Percentiles rank a stretch among this genome's conserved stretches.
Evolutionary conservation across 2,888 invertebrate genomes (phyloP).

Genomic region (Hydropsyche betteni): DNA sequence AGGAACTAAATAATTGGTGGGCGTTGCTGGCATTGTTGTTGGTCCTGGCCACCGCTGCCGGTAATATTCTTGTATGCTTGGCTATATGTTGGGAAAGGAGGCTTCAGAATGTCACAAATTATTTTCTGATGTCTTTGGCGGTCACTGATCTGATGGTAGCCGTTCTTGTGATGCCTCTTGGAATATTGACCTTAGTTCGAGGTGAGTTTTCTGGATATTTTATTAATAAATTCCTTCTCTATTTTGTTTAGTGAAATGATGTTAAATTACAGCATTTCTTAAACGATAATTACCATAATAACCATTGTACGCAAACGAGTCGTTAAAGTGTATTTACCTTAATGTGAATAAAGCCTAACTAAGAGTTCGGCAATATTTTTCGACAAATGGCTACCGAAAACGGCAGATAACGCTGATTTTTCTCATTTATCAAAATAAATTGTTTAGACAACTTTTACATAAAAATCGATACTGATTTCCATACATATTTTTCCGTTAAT

Average conservation of each 20-base stretch:
- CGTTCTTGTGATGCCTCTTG: slow-evolving; percentile 94
- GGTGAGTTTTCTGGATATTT: slow-evolving; percentile 68
- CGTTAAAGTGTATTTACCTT: not conserved
- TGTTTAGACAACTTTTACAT: too few species aligned
- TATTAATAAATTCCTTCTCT: not conserved
- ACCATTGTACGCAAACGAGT: not conserved
- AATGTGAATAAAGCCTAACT: slow-evolving; percentile 1
- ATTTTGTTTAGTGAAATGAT: not conserved
- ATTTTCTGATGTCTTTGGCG: slow-evolving; percentile 94
- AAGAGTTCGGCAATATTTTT: not conserved
- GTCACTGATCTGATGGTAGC: slow-evolving; percentile 96
- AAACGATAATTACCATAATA: not conserved
- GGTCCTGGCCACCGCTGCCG: slow-evolving; percentile 87
- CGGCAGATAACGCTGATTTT: too few species aligned
- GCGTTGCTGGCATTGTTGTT: slow-evolving; percentile 79
- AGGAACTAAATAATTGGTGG: slow-evolving; percentile 77
- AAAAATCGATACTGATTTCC: too few species aligned
- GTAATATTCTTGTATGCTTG: slow-evolving; percentile 92
- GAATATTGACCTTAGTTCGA: slow-evolving; percentile 81
- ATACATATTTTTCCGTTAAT: too few species aligned
- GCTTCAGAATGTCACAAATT: slow-evolving; percentile 96
- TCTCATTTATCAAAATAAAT: too few species aligned
- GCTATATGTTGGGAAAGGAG: slow-evolving; percentile 92
- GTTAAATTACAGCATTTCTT: too few species aligned
- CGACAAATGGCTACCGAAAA: too few species aligned